Conservation (phyloP, 2,113 vertebrate genomes). For the Mesitornis unicolor region DNA sequence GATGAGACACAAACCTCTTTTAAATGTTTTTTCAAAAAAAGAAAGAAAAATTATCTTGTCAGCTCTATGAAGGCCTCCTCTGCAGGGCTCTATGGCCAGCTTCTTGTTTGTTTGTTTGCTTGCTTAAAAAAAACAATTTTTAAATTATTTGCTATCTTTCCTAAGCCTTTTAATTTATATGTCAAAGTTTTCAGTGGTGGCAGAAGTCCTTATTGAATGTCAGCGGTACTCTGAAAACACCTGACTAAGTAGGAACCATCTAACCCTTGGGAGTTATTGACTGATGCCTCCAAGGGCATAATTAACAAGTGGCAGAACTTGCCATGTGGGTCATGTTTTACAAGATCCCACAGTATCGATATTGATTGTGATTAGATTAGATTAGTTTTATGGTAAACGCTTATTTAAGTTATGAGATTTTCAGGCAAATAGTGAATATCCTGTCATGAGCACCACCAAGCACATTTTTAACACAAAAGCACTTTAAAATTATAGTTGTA, state of each 20-base stretch:
- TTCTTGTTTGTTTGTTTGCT: background rate
- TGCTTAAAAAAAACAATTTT: slow-evolving; percentile 23
- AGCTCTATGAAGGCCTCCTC: slow-evolving; percentile 53
- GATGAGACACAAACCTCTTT: slow-evolving; percentile 32
- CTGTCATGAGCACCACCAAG: background rate
- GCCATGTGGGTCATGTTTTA: slow-evolving; percentile 57
- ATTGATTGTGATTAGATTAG: slow-evolving; percentile 63
- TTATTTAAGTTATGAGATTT: slow-evolving; percentile 42
- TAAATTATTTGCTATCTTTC: slow-evolving; percentile 63
- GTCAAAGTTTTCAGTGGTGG: slow-evolving; percentile 63
- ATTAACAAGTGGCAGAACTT: slow-evolving; percentile 62
- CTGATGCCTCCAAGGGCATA: slow-evolving; percentile 45
- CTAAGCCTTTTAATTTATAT: slow-evolving; percentile 66
- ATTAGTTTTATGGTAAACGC: slow-evolving; percentile 35
- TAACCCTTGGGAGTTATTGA: slow-evolving; percentile 62
- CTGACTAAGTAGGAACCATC: slow-evolving; percentile 64
- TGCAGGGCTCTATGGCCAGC: slow-evolving; percentile 7
- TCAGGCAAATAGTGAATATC: background rate
- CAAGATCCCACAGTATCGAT: slow-evolving; percentile 35
- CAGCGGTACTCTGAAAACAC: slow-evolving; percentile 61
- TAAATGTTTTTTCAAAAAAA: slow-evolving; percentile 8
- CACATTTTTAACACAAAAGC: background rate
- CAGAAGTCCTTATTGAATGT: slow-evolving; percentile 63
- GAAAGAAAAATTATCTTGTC: slow-evolving; percentile 4
- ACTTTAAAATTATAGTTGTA: background rate